phyloP scores from a whole-genome alignment of 1,140 invertebrate genomes.

The Sogatella furcifera region DNA sequence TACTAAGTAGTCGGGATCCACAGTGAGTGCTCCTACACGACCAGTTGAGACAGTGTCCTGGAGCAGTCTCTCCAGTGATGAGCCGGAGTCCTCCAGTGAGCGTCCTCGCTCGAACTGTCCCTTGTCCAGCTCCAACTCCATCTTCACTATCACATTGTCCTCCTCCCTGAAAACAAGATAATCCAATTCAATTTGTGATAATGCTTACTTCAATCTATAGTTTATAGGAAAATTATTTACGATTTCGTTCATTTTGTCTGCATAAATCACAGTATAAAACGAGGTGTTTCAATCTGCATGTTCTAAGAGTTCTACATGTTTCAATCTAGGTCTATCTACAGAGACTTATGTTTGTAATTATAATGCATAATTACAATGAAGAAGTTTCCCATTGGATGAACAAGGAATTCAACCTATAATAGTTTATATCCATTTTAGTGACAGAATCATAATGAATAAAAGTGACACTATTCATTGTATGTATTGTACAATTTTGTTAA shows the following conservation, averaged over 20 bases:
- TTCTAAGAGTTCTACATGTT: too few relatives aligned
- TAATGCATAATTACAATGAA: too few relatives aligned
- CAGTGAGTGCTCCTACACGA: constrained; percentile 58
- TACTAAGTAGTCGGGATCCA: constrained; percentile 64
- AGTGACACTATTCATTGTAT: too few relatives aligned
- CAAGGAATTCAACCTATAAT: too few relatives aligned
- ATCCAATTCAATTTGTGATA: not conserved
- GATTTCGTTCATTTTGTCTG: not conserved
- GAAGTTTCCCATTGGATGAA: too few relatives aligned
- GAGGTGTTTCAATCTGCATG: too few relatives aligned
- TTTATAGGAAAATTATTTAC: not conserved
- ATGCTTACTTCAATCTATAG: not conserved
- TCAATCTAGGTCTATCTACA: too few relatives aligned
- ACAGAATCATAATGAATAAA: too few relatives aligned
- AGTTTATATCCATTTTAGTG: too few relatives aligned
- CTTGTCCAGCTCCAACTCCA: constrained; percentile 55
- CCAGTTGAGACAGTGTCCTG: constrained; percentile 56
- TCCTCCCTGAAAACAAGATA: constrained; percentile 37
- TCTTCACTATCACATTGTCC: constrained; percentile 48
- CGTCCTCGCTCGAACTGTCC: constrained; percentile 44
- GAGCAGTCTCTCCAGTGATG: constrained; percentile 32
- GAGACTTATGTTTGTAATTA: too few relatives aligned
- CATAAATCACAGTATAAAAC: too few relatives aligned
- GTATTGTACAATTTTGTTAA: too few relatives aligned
- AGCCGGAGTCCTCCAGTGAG: constrained; percentile 36